Base-by-base conservation (phyloP, 1,140 invertebrate species). In the Dermatophagoides farinae region DNA sequence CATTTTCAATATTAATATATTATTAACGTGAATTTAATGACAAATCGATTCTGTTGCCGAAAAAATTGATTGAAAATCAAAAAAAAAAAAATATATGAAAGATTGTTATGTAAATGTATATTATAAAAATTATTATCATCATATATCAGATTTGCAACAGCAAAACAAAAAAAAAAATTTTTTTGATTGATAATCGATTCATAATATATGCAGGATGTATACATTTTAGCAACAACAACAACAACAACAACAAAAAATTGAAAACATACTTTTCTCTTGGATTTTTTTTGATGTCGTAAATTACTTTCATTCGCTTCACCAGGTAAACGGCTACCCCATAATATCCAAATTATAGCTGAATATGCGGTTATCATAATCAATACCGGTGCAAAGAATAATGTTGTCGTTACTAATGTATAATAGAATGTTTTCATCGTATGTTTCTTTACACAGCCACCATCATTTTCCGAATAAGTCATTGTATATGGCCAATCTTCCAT, bases 301-400 rank as follows among this genome's bases (percentile, higher is more conserved):
- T 64, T 64, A n/a, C 65, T 65, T 10, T 62, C 55, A 23, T 66
- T 64, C 22, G 63, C 61, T 51, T 71, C 70, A 6, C 69, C 70
- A 1, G 70, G 70, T 1, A 66, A 59, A 51, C 66, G 60, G 9
- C 64, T 65, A 11, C 65, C 64, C 70, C 70, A 71, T 0, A 71
- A 64, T 25, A 71, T 73, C 60, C 70, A 67, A 25, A 76, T 74
- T 41, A 77, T 75, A 46, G 75, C 60, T 11, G 65, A 57, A 64
- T 77, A 77, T 6, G 74, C 73, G 11, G 70, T 66, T 0, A 70
- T 61, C 76, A 77, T 77, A 16, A 75, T 67, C 12, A 71, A 40
- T 14, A 75, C 70, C 0, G 76, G 76, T 38, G 76, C 59, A 65
- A 76, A 76, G 68, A 74, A 77, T n/a, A 77, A 63, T 0, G 71